Evolutionary conservation across 2,113 vertebrate genomes (phyloP).

Genomic region (Coryphaenoides rupestris): DNA sequence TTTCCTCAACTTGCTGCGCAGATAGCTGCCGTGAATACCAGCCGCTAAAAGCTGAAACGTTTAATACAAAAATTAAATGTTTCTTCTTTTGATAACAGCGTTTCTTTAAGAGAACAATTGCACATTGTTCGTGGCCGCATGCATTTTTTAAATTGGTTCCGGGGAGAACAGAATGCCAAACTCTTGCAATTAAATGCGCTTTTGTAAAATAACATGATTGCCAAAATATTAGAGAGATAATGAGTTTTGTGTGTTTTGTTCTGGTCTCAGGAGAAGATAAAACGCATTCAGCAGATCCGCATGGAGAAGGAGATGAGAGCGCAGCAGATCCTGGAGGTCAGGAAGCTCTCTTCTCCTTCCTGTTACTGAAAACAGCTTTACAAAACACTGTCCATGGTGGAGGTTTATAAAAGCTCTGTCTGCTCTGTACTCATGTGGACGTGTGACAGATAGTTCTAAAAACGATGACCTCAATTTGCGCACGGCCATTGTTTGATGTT

Average conservation of each 20-base stretch:
- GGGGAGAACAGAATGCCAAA: no score
- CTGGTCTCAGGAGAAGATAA: slow-evolving; percentile 90
- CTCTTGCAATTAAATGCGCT: not conserved
- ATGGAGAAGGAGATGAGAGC: slow-evolving; percentile 98
- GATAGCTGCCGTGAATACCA: no score
- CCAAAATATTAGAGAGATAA: not conserved
- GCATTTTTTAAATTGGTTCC: no score
- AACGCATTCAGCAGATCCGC: slow-evolving; percentile 97
- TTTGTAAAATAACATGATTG: not conserved
- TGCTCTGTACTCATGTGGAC: not conserved
- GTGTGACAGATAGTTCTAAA: not conserved
- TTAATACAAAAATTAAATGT: no score
- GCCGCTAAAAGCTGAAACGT: no score
- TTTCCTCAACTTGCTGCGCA: no score
- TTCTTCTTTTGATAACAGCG: no score
- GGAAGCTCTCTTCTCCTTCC: slow-evolving; percentile 8
- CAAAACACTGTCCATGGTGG: not conserved
- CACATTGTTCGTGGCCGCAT: no score
- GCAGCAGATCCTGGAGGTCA: slow-evolving; percentile 98
- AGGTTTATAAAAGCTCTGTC: not conserved
- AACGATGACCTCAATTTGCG: not conserved
- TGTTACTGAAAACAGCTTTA: not conserved
- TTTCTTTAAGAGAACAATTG: no score
- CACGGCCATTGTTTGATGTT: not conserved
- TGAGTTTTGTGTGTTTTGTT: slow-evolving; percentile 5